phyloP scores from a whole-genome alignment of 2,888 invertebrate species.

The Aspidiotus destructor region DNA sequence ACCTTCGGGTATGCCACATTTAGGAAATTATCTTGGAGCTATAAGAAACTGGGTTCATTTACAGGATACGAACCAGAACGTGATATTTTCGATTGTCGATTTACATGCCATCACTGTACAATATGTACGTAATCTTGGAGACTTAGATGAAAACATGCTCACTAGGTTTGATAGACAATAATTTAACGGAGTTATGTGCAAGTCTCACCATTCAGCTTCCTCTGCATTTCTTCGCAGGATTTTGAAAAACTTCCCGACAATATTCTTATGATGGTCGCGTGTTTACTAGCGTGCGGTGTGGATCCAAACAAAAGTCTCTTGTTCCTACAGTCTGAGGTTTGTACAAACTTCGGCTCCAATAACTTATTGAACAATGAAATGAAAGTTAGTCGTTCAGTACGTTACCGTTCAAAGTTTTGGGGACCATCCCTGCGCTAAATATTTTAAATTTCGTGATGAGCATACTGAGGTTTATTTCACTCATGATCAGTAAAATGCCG shows the following conservation, averaged over 20 bases:
- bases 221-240: conserved; percentile 45
- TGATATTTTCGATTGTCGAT: conserved; percentile 79
- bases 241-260: conserved; percentile 53
- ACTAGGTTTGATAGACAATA: too few relatives aligned
- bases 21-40: conserved; percentile 96
- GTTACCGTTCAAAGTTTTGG: too few relatives aligned
- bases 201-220: too few relatives aligned
- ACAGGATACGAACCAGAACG: conserved; percentile 61
- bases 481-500: too few relatives aligned
- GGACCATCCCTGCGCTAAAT: too few relatives aligned
- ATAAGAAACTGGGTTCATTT: conserved; percentile 74
- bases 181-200: too few relatives aligned
- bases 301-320: conserved; percentile 68
- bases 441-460: too few relatives aligned
- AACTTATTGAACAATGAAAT: too few relatives aligned
- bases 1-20: conserved; percentile 86
- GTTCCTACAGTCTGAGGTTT: conserved; percentile 75
- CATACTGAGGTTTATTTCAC: too few relatives aligned
- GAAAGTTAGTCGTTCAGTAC: too few relatives aligned
- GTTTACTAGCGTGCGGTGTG: conserved; percentile 80
- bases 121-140: conserved; percentile 48
- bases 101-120: conserved; percentile 83
- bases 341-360: too few relatives aligned
- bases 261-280: conserved; percentile 68
- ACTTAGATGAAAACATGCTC: too few relatives aligned